Conservation (phyloP, 2,888 invertebrate species). For the Daptonema setosum region DNA sequence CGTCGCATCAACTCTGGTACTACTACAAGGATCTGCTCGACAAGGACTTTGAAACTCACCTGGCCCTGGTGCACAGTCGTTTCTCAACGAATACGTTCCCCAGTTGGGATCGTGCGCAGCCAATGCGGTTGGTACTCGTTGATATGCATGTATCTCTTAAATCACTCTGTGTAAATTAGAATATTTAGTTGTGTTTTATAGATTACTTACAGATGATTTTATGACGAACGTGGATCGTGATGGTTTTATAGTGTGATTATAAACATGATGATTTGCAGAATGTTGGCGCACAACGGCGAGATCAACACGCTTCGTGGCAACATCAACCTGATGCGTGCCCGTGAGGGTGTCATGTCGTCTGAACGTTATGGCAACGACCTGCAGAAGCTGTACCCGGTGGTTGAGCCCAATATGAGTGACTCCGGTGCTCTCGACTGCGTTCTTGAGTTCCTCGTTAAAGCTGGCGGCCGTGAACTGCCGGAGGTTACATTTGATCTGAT, state of each 20-base stretch:
- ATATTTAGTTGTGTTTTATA: conserved; percentile 1
- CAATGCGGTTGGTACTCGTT: conserved; percentile 47
- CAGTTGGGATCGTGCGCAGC: conserved; percentile 96
- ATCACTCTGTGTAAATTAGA: neutral
- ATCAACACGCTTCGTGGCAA: conserved; percentile 96
- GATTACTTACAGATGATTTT: too few species aligned
- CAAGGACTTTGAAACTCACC: conserved; percentile 59
- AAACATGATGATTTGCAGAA: conserved; percentile 33
- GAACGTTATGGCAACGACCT: conserved; percentile 53
- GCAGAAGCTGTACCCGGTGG: conserved; percentile 75
- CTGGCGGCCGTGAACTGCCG: conserved; percentile 63
- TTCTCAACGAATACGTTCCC: conserved; percentile 99
- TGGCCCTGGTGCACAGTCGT: conserved; percentile 86
- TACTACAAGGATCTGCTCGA: conserved; percentile 43
- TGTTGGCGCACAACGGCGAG: conserved; percentile 94
- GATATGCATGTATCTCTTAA: too few species aligned
- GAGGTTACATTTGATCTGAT: conserved; percentile 39
- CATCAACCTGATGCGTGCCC: conserved; percentile 90
- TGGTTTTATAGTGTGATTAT: neutral
- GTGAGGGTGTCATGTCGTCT: conserved; percentile 48
- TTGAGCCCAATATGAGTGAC: conserved; percentile 88
- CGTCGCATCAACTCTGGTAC: conserved; percentile 73
- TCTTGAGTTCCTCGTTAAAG: conserved; percentile 79
- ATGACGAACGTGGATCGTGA: too few species aligned
- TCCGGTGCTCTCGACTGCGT: conserved; percentile 95